Evolutionary conservation across 2,113 vertebrate genomes (phyloP).

Genomic region (Menidia beryllina): DNA sequence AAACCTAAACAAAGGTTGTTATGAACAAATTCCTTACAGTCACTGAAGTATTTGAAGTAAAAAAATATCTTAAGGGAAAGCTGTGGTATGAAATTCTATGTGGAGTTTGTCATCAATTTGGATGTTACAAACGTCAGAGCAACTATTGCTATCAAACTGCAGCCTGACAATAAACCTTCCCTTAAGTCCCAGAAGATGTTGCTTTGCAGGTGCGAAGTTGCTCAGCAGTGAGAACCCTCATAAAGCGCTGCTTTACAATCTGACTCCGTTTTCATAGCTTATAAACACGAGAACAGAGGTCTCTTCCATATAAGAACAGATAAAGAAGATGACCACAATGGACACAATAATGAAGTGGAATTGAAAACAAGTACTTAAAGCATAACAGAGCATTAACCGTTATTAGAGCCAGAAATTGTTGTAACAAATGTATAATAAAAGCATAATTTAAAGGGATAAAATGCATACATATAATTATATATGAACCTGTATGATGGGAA

Average conservation of each 20-base stretch:
- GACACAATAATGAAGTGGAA: neutral
- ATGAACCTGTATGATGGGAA: neutral
- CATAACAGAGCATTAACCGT: neutral
- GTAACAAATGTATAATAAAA: neutral
- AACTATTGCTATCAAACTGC: neutral
- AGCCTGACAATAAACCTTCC: neutral
- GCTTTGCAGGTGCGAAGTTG: conserved; percentile 26
- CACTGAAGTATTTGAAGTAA: neutral
- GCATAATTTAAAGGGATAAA: neutral
- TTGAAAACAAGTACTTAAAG: neutral
- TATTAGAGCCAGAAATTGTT: neutral
- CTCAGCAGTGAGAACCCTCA: neutral
- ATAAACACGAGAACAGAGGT: conserved; percentile 8
- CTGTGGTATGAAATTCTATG: neutral
- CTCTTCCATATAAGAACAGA: conserved; percentile 2
- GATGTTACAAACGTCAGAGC: neutral
- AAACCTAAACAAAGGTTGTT: conserved; percentile 6
- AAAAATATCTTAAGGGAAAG: neutral
- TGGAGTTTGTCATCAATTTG: neutral
- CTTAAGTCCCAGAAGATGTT: neutral
- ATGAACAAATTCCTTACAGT: neutral
- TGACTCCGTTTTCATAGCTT: conserved; percentile 20
- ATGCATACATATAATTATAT: neutral
- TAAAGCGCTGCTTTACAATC: neutral
- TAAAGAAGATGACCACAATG: neutral